A percentile compares a stretch with the other conserved stretches of the same genome.
These are phyloP conservation scores for Pachypanchax playfairii DNA, from an alignment of 2,113 vertebrate species.

Conservation along the genomic window DNA sequence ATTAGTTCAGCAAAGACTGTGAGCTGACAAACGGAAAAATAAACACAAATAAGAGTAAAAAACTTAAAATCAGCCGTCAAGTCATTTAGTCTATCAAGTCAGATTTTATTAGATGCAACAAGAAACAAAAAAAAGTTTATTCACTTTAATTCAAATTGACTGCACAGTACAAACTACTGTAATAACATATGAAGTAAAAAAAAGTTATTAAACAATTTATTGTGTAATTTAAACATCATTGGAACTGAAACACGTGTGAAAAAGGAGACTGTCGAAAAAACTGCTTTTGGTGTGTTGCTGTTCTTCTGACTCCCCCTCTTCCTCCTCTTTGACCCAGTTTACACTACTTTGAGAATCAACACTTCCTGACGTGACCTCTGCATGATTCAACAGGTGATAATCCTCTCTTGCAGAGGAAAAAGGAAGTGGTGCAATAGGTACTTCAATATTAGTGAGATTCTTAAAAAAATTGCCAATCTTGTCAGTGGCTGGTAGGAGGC, in stretches of 20 bases:
- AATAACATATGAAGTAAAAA: too few species aligned
- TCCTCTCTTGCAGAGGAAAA: conserved; percentile 27
- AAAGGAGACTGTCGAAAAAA: too few species aligned
- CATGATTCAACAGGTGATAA: conserved; percentile 42
- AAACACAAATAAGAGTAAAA: not conserved
- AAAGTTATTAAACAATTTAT: too few species aligned
- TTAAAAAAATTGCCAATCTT: too few species aligned
- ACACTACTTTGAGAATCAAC: conserved; percentile 17
- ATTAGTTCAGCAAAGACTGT: conserved; percentile 40
- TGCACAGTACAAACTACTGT: too few species aligned
- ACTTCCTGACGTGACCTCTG: conserved; percentile 46
- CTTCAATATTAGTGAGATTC: too few species aligned
- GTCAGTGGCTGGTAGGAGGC: too few species aligned
- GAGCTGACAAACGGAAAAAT: conserved; percentile 4
- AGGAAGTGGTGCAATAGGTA: not conserved
- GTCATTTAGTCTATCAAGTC: not conserved
- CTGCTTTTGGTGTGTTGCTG: not conserved
- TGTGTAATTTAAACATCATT: too few species aligned
- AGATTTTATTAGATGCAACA: not conserved
- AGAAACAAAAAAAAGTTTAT: not conserved
- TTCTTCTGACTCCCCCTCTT: conserved; percentile 6
- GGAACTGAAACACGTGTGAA: too few species aligned
- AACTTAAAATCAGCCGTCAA: not conserved
- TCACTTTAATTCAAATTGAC: too few species aligned
- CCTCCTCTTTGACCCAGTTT: conserved; percentile 57